phyloP scores from a whole-genome alignment of 2,797 vertebrate genomes.

The Sebastes ruberrimus region DNA sequence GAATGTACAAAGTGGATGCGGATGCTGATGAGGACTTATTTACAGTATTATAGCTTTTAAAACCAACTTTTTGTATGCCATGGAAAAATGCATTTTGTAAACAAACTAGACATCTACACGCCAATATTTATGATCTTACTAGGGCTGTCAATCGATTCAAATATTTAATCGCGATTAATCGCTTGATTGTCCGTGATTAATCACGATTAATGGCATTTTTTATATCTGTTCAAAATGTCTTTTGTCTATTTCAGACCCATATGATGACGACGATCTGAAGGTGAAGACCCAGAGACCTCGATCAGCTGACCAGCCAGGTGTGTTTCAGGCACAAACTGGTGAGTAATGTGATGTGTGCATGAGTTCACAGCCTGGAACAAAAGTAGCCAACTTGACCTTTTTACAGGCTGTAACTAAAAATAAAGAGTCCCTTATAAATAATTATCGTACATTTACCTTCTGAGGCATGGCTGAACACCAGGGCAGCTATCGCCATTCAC shows the following conservation, averaged over 20 bases:
- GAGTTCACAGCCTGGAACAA: conserved; percentile 11
- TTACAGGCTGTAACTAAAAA: conserved; percentile 10
- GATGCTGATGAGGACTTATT: not conserved
- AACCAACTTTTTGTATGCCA: not conserved
- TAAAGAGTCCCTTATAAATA: not conserved
- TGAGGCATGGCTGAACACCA: not conserved
- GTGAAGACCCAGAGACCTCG: conserved; percentile 98
- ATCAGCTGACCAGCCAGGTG: conserved; percentile 95
- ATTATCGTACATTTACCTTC: not conserved
- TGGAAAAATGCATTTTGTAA: not conserved
- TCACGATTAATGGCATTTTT: too few species aligned
- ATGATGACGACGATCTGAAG: conserved; percentile 93
- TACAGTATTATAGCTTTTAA: not conserved
- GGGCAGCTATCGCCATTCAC: conserved; percentile 11
- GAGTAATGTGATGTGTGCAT: conserved; percentile 58
- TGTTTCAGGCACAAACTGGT: conserved; percentile 99
- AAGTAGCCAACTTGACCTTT: conserved; percentile 16
- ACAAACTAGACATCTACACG: not conserved
- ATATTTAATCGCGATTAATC: too few species aligned
- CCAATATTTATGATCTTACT: not conserved
- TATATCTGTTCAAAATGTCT: not conserved
- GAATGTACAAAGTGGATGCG: conserved; percentile 19
- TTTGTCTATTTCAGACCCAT: conserved; percentile 85
- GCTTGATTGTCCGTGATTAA: too few species aligned
- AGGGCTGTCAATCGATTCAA: not conserved